Base-by-base conservation (phyloP, 2,113 vertebrate genomes). In the Pycnonotus jocosus region DNA sequence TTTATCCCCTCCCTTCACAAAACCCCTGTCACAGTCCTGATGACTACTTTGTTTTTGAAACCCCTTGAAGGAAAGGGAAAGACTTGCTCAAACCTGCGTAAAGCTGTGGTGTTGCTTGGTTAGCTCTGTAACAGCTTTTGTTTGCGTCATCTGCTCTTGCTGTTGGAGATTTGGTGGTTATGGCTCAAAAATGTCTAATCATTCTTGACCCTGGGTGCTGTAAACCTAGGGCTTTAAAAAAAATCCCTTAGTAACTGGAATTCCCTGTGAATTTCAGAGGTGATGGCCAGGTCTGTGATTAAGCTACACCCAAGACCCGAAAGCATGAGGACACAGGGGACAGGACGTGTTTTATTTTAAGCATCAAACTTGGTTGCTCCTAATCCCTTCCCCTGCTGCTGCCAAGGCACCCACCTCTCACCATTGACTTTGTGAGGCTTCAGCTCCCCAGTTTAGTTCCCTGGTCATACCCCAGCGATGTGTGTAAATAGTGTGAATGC, bases 271-370 rank as follows among this genome's bases (percentile, higher is more conserved):
- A 14, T 91, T 86, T 70, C 51, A 27, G 51, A 44, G 51, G 42
- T 23, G 30, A 18, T 86, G 54, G 15, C 25, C 48, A 23, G 25
- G 33, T 10, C 79, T 42, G 22, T 56, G 42, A 42, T 76, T 28
- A 37, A 44, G 16, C 42, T 56, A 15, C 23, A 20, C 54, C 48
- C 79, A 37, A 61, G 35, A 80, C 54, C 86, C 79, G 77, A 31
- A 54, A 90, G 62, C 6, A 0, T 81, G 50, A 94, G 94, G 91
- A 61, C 82, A 45, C 15, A 11, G 42, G 44, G n/a, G 69, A 87
- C 48, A 87, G 87, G 66, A 89, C 90, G 48, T 35, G 86, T 90
- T 97, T 97, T 97, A 97, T 97, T 97, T 97, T 96, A 96, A 91
- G 96, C 94, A 71, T 88, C 51, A 5, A 68, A 93, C 94, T 97